Base-by-base conservation (phyloP, 2,113 vertebrate species). In the Zosterops japonicus region DNA sequence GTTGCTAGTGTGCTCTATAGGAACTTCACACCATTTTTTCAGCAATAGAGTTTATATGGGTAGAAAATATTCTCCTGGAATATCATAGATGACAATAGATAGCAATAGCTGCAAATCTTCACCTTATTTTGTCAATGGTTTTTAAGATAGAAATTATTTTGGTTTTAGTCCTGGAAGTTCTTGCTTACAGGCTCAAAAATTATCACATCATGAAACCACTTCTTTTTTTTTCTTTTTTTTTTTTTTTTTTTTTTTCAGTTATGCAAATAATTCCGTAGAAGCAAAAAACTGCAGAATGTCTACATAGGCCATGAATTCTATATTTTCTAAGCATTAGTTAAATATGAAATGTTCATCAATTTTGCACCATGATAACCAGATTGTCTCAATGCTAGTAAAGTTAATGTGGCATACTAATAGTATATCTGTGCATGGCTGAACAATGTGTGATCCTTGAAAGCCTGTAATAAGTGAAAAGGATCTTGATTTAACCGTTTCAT, bases 151-250 rank as follows among this genome's bases (percentile, higher is more conserved):
- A n/a, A 65, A 36, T 71, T 5, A 64, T 41, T 93, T 72, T 15
- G 19, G 12, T 64, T 56, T 92, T 72, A 74, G 39, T 83, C 52
- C 41, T 88, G 8, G 17, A 55, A 83, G 19, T 63, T 74, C n/a
- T 78, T 86, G 36, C 56, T 64, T 82, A 14, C 11, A 65, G 57
- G n/a, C 36, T 91, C 14, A 69, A 79, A 69, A 85, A 39, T 47
- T 23, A 19, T 1, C 36, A 9, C 21, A 7, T 77, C 75, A 56
- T 23, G 20, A 84, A 87, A 29, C 36, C 9, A 23, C 2, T 1
- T 71, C 28, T 79, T 28, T 89, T 82, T 50, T 93, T 93, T 89
- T 31, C 67, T 93, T n/a, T 93, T 93, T 89, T 31, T 70, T 93
- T n/a, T 36, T 49, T 79, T 28, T 89, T 82, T 50, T 93, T 93